These are phyloP conservation scores for Sternarchorhynchus goeldii DNA, from an alignment of 2,797 vertebrate genomes.

Conservation along the genomic window DNA sequence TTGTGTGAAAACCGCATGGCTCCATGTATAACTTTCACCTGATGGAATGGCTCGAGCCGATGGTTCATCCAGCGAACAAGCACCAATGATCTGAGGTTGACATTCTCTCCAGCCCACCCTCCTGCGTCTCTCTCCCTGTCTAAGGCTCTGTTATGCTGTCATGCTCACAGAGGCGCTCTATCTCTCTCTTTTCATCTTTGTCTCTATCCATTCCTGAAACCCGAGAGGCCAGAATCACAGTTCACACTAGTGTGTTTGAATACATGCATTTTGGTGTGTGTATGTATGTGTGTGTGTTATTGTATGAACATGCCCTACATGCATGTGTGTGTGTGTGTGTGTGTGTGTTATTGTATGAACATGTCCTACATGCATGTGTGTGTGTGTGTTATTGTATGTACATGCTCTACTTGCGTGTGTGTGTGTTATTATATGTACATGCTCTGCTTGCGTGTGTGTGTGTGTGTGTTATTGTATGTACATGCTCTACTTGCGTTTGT, in stretches of 20 bases:
- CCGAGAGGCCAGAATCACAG: background rate
- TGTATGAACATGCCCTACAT: background rate
- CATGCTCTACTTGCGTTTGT: background rate
- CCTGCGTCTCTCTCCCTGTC: background rate
- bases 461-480: constrained; percentile 1
- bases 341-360: background rate
- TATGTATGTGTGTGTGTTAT: background rate
- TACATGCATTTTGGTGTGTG: constrained; percentile 3
- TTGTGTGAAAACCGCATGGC: no score
- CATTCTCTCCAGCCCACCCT: background rate
- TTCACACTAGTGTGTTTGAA: background rate
- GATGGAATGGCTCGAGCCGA: no score
- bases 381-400: no score
- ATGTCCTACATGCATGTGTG: background rate
- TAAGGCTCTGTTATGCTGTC: no score
- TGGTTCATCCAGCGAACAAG: no score
- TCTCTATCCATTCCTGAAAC: background rate
- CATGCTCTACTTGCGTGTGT: no score
- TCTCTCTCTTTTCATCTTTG: background rate
- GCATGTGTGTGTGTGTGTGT: background rate
- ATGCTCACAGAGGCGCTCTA: no score
- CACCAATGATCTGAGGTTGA: no score
- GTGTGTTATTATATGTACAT: no score
- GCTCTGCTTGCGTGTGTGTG: background rate
- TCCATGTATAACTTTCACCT: no score